Evolutionary conservation across 2,113 vertebrate species (phyloP), one percentile per base, ranked within the genome.

Genomic region (Desmodus rotundus): DNA sequence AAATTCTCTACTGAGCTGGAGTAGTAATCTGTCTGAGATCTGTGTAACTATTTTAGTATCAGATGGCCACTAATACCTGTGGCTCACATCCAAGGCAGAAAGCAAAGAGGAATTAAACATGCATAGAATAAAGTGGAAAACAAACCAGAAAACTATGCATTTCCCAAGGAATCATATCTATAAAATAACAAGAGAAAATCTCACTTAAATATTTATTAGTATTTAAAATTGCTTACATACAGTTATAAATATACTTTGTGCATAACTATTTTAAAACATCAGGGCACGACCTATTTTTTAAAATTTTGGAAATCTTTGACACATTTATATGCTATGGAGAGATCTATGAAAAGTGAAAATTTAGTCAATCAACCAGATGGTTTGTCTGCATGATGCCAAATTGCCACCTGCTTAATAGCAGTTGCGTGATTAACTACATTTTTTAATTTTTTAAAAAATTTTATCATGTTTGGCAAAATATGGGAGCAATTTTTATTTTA

Each of bases 371-470:
- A 78, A 24, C 63, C 84, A 97, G 63, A 74, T 89, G 54, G 63
- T 73, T 86, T 70, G 8, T 56, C 63, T 70, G 28, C 22, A 70
- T 76, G 87, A 77, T 85, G 43, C 83, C 92, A 74, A 33, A 74
- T 78, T 86, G 16, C 52, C 61, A 94, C 41, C 74, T 96, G 87
- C 50, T 87, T 95, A 87, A 89, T 52, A 80, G 67, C 4, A 63
- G 65, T 41, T 80, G 13, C 36, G 54, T 89, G 78, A 84, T 76
- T 78, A 91, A 93, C 12, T 58, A 3, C 24, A 89, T 28, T 12
- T 61, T 28, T 28, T 52, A 28, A 45, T 68, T 36, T 38, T 87
- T 33, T 50, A n/a, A n/a, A 3, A 61, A 28, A 76, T 67, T 72
- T 19, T 50, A 86, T 54, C 1, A 7, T 31, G 5, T 63, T 89